Evolutionary conservation across 2,113 vertebrate species (phyloP), one percentile per base, ranked within the genome.

Genomic region (Lophotis ruficrista): DNA sequence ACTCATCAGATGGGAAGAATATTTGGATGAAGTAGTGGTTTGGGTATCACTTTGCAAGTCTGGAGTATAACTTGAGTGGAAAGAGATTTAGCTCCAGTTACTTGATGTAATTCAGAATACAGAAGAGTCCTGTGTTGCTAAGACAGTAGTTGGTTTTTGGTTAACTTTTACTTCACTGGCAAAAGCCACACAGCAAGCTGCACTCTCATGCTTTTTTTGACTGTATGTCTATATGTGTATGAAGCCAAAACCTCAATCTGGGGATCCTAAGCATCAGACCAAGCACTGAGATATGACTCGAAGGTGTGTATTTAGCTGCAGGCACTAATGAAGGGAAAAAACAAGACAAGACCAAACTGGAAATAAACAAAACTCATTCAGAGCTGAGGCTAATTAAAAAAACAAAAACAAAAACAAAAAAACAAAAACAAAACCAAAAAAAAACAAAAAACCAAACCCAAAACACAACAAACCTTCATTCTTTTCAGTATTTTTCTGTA

Each of bases 21-120:
- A 82, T 79, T 89, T 90, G 64, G 64, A 78, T 60, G 76, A 89
- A 93, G 85, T 13, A 73, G 92, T 6, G 85, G 79, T 88, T 96
- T 93, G 88, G 48, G 56, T 96, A 96, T 92, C 77, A 45, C 56
- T 92, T 96, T 92, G 80, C 86, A 92, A 86, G 61, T 89, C 88
- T 94, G 92, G 69, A 92, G 56, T 60, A 68, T 93, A 94, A 95
- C 92, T 92, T 28, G n/a, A 82, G 78, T 93, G 69, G 89, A 94
- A 96, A 92, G 81, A 95, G 84, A 84, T 89, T 83, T 68, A 91
- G 89, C 77, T 95, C 56, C 83, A 82, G 56, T 96, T 92, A 89
- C 80, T 94, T 54, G 65, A 56, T 83, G 65, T 81, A 92, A 92
- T 83, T 93, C 91, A 87, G 95, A 95, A 64, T 47, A 90, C 51